A percentile compares a stretch with the other conserved stretches of the same genome.
These are phyloP conservation scores for Enteromius argenteus DNA, from an alignment of 2,797 vertebrate species.

Conservation along the genomic window DNA sequence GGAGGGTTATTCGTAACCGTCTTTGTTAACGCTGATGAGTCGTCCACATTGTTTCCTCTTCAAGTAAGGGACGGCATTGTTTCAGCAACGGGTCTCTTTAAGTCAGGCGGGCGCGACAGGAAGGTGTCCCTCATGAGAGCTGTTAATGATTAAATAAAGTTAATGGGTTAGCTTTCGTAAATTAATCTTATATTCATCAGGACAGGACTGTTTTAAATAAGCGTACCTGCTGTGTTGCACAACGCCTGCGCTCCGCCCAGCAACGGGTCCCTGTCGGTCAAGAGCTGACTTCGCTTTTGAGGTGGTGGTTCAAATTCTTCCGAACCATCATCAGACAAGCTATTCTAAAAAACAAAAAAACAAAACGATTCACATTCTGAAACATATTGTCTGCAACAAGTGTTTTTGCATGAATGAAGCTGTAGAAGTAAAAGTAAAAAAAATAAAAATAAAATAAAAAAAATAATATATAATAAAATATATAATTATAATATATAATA, in stretches of 20 bases:
- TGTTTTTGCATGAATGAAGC: neutral
- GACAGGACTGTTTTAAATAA: neutral
- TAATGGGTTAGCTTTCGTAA: neutral
- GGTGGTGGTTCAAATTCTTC: constrained; percentile 55
- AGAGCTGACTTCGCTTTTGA: constrained; percentile 66
- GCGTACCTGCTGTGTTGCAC: constrained; percentile 73
- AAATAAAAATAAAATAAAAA: too few relatives aligned
- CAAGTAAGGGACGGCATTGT: constrained; percentile 70
- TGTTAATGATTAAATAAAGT: constrained; percentile 50
- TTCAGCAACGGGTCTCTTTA: constrained; percentile 53
- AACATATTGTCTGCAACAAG: neutral
- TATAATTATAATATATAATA: too few relatives aligned
- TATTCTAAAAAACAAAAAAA: constrained; percentile 61
- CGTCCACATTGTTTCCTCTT: constrained; percentile 44
- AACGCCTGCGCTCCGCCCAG: constrained; percentile 71
- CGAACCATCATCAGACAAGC: constrained; percentile 67
- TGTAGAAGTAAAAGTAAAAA: neutral
- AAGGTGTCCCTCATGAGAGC: constrained; percentile 75
- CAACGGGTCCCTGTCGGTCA: constrained; percentile 79
- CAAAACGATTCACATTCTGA: neutral
- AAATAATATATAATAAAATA: too few relatives aligned
- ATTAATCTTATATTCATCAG: neutral
- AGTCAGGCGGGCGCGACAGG: constrained; percentile 58
- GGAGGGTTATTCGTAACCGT: constrained; percentile 8
- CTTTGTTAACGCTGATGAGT: constrained; percentile 8